Base-by-base conservation (phyloP, 92 coral and sea anemone species). In the Palythoa grandiflora region DNA sequence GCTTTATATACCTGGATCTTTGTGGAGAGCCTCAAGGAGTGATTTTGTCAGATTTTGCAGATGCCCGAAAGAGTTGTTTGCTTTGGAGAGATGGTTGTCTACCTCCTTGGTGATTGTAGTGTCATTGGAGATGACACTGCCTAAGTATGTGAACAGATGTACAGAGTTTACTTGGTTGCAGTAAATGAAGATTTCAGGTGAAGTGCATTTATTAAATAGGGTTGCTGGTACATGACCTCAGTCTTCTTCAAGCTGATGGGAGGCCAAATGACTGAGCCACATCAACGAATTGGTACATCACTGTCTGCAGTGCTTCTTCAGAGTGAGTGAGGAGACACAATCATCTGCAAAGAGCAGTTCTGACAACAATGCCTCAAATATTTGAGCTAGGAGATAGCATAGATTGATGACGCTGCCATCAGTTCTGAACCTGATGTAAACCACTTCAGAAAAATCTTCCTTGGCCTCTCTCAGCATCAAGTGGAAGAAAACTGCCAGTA, bases 111-210 rank as follows among this genome's bases (percentile, higher is more conserved):
- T 19, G 14, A 68, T 40, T 68, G 73, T 20, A 4, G 73, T 15
- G 38, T 20, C 73, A 12, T 8, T 20, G 73, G 73, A 68, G 14
- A 68, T 20, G 38, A 21, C 73, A 20, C 73, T 19, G 14, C 73
- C 38, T 9, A 68, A 15, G 86, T 79, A 63, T 21, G 77, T 83
- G 83, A 54, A 57, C 36, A 20, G 54, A 68, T 54, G 16, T 3
- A 83, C 37, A 7, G 54, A 1, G 14, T 66, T 38, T 6, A 51
- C 21, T 39, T 19, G 21, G 61, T 38, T 7, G 14, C 38, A 1
- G 28, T 35, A 39, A 11, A 68, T 68, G 38, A 13, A 1, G 14
- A 20, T 35, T 2, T 20, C 5, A 6, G 70, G 70, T 2, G 19
- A 21, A 16, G 3, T 63, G 70, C 21, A 63, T 13, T 7, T 15